Percentiles rank a stretch among this genome's conserved stretches.
phyloP scores from a whole-genome alignment of 2,888 invertebrate genomes.

The Hyalella azteca region DNA sequence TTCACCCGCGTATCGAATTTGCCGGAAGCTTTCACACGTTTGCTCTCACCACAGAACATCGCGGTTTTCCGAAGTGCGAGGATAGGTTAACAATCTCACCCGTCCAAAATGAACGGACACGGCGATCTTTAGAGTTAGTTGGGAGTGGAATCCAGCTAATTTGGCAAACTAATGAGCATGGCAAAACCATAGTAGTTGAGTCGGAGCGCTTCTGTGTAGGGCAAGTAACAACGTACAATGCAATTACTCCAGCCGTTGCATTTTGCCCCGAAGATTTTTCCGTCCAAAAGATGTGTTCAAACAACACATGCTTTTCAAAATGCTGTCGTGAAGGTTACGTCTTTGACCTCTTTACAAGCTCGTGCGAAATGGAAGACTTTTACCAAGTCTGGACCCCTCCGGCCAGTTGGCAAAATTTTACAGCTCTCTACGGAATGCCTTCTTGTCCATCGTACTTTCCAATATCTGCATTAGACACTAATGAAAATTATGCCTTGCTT shows the following conservation, averaged over 20 bases:
- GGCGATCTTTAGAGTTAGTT: neutral
- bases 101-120: neutral
- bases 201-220: slow-evolving; percentile 2
- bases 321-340: neutral
- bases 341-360: neutral
- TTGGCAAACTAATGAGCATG: neutral
- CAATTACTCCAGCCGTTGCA: neutral
- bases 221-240: neutral
- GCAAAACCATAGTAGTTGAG: neutral
- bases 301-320: slow-evolving; percentile 22
- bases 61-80: neutral
- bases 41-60: neutral
- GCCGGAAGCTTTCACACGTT: neutral
- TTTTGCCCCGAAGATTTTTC: neutral
- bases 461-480: neutral
- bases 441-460: neutral
- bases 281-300: neutral
- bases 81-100: neutral
- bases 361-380: slow-evolving; percentile 13
- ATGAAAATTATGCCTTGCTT: neutral
- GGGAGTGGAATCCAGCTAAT: neutral
- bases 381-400: neutral
- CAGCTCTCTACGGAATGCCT: neutral
- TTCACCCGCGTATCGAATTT: neutral
- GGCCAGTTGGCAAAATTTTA: too few species aligned